These are phyloP conservation scores for Leucophenga montana DNA, from an alignment of 2,888 invertebrate genomes.

Conservation along the genomic window DNA sequence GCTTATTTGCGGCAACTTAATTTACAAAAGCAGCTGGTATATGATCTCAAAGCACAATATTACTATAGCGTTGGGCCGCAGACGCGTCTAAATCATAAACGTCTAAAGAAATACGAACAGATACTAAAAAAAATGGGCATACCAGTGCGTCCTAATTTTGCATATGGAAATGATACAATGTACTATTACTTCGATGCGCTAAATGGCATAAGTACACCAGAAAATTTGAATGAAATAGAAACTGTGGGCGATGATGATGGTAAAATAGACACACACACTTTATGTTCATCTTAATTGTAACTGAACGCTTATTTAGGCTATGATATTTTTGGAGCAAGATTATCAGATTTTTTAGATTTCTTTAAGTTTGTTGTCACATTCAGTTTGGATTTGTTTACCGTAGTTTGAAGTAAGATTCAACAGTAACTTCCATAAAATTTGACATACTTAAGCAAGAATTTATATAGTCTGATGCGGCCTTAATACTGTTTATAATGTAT, in stretches of 20 bases:
- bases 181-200: conserved; percentile 63
- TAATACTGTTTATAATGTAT: too few relatives aligned
- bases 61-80: conserved; percentile 69
- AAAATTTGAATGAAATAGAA: background rate
- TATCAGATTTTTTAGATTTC: too few relatives aligned
- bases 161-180: conserved; percentile 60
- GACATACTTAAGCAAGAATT: too few relatives aligned
- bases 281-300: too few relatives aligned
- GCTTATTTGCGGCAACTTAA: conserved; percentile 58
- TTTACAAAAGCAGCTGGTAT: conserved; percentile 59
- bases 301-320: too few relatives aligned
- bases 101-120: conserved; percentile 58
- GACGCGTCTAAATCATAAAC: conserved; percentile 58
- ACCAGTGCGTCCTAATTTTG: conserved; percentile 57
- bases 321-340: too few relatives aligned
- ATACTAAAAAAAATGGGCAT: conserved; percentile 52
- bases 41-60: conserved; percentile 57
- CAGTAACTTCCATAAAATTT: too few relatives aligned
- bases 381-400: too few relatives aligned
- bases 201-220: conserved; percentile 35
- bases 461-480: too few relatives aligned
- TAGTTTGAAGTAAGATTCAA: too few relatives aligned
- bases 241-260: conserved; percentile 52
- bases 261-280: conserved; percentile 19
- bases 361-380: too few relatives aligned